Conservation (phyloP, 1,140 invertebrate species). For the Cydia strobilella region DNA sequence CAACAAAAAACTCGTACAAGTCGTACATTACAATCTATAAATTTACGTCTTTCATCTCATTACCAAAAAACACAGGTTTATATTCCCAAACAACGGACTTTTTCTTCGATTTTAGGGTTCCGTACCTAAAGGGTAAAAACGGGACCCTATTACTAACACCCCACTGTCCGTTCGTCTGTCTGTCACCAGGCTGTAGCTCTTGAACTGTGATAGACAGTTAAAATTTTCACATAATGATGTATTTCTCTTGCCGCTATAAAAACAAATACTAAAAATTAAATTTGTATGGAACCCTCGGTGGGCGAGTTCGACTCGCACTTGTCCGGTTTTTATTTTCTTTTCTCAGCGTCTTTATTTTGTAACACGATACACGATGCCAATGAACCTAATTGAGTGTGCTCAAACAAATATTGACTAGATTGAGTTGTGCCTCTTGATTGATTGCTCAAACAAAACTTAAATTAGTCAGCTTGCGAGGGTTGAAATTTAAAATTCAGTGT, state of each 20-base stretch:
- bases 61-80: background rate
- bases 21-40: too few relatives aligned
- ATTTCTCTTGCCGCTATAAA: too few relatives aligned
- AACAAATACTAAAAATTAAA: too few relatives aligned
- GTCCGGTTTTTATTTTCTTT: background rate
- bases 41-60: too few relatives aligned
- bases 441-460: constrained; percentile 24
- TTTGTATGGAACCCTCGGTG: too few relatives aligned
- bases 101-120: background rate
- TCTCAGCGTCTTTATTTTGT: constrained; percentile 1
- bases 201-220: too few relatives aligned
- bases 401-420: constrained; percentile 21
- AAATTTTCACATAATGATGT: too few relatives aligned
- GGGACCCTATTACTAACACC: too few relatives aligned
- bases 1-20: background rate
- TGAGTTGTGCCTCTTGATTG: constrained; percentile 13
- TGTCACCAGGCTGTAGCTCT: too few relatives aligned
- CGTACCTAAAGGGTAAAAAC: too few relatives aligned
- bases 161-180: too few relatives aligned
- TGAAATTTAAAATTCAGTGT: background rate
- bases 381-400: constrained; percentile 30
- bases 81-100: background rate
- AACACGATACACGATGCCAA: constrained; percentile 16
- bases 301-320: too few relatives aligned
- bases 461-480: constrained; percentile 9